Evolutionary conservation across 2,113 vertebrate genomes (phyloP).

Genomic region (Saccopteryx leptura): DNA sequence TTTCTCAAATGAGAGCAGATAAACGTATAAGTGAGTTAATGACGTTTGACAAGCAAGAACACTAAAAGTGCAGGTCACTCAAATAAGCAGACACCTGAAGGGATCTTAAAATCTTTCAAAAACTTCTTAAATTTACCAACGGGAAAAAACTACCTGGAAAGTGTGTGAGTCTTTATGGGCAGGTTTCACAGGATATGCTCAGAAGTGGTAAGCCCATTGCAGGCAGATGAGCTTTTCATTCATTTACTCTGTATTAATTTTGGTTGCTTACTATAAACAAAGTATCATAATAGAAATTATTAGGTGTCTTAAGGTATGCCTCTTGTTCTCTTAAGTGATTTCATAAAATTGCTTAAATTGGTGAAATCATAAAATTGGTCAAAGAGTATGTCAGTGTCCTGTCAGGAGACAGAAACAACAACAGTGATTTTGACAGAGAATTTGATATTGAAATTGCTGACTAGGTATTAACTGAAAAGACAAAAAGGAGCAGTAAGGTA

Average conservation of each 20-base stretch:
- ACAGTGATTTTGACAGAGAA: constrained; percentile 11
- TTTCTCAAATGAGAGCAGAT: not conserved
- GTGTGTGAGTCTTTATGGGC: not conserved
- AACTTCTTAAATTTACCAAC: not conserved
- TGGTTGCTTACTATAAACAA: not conserved
- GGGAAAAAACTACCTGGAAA: not conserved
- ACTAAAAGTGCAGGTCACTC: not conserved
- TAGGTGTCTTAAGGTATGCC: not conserved
- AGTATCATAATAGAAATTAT: not conserved
- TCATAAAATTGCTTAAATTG: not conserved
- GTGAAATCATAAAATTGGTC: not conserved
- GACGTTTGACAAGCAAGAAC: constrained; percentile 25
- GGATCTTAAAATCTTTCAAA: constrained; percentile 11
- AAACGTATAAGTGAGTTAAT: constrained; percentile 35
- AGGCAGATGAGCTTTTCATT: not conserved
- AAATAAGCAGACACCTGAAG: constrained; percentile 23
- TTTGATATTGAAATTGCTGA: constrained; percentile 18
- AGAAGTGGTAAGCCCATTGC: not conserved
- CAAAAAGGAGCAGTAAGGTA: not conserved
- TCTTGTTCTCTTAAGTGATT: not conserved
- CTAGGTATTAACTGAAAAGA: not conserved
- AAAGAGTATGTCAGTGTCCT: not conserved
- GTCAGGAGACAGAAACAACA: not conserved
- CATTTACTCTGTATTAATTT: not conserved
- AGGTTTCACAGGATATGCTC: not conserved